Conservation (phyloP, 1,140 invertebrate species). For the Drosophila kepulauana region DNA sequence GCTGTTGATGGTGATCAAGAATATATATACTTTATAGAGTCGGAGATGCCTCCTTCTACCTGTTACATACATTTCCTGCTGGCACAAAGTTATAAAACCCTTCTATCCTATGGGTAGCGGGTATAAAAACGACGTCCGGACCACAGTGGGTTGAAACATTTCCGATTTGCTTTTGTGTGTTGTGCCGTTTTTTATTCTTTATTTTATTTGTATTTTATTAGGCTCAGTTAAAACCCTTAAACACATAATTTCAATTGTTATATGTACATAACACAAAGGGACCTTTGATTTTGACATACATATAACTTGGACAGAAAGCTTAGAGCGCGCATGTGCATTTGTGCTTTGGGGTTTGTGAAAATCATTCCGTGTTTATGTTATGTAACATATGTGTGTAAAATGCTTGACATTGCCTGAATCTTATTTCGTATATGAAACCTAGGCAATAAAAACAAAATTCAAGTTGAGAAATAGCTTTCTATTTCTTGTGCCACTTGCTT, state of each 20-base stretch:
- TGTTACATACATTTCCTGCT: no score
- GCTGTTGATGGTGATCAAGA: no score
- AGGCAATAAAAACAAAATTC: neutral
- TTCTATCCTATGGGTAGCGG: no score
- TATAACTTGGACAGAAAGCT: conserved; percentile 57
- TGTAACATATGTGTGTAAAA: no score
- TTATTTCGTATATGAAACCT: conserved; percentile 20
- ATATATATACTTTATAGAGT: no score
- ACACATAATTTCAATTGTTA: conserved; percentile 80
- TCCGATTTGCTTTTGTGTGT: conserved; percentile 57
- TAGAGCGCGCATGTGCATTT: neutral
- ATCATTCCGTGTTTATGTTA: conserved; percentile 18
- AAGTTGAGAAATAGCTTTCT: no score
- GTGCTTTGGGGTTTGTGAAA: neutral
- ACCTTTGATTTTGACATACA: conserved; percentile 81
- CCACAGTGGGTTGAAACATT: conserved; percentile 42
- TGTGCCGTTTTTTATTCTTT: conserved; percentile 9
- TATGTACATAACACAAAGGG: conserved; percentile 75
- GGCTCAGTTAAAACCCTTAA: conserved; percentile 72
- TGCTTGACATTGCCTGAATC: conserved; percentile 14
- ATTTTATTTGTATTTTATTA: conserved; percentile 71
- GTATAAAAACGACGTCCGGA: no score
- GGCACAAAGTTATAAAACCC: no score
- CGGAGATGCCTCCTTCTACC: no score
- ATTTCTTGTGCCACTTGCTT: no score